Percentiles rank a stretch among this genome's conserved stretches.
These are phyloP conservation scores for Clostera curtula DNA, from an alignment of 2,888 invertebrate genomes.

Conservation along the genomic window DNA sequence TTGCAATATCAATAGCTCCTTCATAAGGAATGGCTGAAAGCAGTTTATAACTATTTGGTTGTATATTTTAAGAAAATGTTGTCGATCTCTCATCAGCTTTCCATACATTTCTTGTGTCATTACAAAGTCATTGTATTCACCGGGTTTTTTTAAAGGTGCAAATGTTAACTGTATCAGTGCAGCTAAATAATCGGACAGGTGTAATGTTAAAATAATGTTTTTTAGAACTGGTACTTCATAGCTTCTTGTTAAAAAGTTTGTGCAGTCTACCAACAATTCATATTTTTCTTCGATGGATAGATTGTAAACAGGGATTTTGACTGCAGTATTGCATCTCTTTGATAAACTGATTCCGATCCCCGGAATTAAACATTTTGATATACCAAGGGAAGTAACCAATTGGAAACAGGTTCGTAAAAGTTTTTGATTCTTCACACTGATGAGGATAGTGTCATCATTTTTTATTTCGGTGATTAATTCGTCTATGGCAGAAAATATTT, in stretches of 20 bases:
- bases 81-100: conserved; percentile 63
- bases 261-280: conserved; percentile 62
- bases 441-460: conserved; percentile 44
- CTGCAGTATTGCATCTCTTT: conserved; percentile 52
- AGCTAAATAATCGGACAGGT: conserved; percentile 77
- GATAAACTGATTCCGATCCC: conserved; percentile 75
- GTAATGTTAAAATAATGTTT: conserved; percentile 70
- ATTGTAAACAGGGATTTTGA: conserved; percentile 36
- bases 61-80: conserved; percentile 65
- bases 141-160: conserved; percentile 79
- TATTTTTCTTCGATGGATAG: conserved; percentile 68
- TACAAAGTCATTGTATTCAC: conserved; percentile 43
- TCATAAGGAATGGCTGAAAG: conserved; percentile 77
- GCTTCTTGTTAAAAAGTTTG: conserved; percentile 62
- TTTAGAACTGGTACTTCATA: conserved; percentile 68
- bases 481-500: conserved; percentile 59
- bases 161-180: conserved; percentile 80
- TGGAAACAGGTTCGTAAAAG: conserved; percentile 77
- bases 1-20: conserved; percentile 80
- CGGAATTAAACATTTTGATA: conserved; percentile 78
- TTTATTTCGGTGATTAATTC: conserved; percentile 38
- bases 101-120: conserved; percentile 76
- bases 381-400: conserved; percentile 78
- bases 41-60: conserved; percentile 68
- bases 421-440: conserved; percentile 81